phyloP scores from a whole-genome alignment of 2,797 vertebrate genomes.

The Sorex maritimensis region DNA sequence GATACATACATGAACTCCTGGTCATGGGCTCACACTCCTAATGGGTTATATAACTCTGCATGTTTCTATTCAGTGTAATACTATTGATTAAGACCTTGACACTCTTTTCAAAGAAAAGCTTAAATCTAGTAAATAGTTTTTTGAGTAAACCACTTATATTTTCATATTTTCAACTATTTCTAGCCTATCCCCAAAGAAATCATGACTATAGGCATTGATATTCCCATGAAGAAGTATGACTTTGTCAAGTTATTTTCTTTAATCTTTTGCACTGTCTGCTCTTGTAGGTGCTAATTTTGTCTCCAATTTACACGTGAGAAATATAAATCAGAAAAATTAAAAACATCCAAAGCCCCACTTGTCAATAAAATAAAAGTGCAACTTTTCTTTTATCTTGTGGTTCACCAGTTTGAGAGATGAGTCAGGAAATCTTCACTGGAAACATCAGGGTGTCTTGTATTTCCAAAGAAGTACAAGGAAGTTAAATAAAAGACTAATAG shows the following conservation, averaged over 20 bases:
- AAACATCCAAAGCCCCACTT: neutral
- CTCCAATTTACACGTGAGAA: conserved; percentile 24
- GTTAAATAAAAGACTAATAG: neutral
- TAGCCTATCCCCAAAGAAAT: neutral
- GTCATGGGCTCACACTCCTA: neutral
- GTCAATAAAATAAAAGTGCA: neutral
- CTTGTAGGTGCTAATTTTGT: conserved; percentile 9
- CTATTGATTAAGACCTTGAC: neutral
- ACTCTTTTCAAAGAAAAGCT: neutral
- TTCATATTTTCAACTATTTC: neutral
- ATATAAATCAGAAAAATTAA: neutral
- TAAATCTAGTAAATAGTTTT: conserved; percentile 10
- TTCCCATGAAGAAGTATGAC: neutral
- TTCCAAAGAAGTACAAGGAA: too few species aligned
- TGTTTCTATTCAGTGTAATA: neutral
- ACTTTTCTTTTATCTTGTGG: neutral
- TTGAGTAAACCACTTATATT: neutral
- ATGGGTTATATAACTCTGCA: too few species aligned
- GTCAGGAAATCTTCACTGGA: too few species aligned
- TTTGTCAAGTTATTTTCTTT: too few species aligned
- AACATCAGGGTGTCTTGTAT: too few species aligned
- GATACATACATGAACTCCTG: neutral
- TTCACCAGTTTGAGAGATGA: too few species aligned
- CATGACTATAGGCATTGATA: neutral
- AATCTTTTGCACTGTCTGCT: too few species aligned